Percentiles rank a stretch among this genome's conserved stretches.
These are phyloP conservation scores for Noctua comes DNA, from an alignment of 2,888 invertebrate species.

Conservation along the genomic window DNA sequence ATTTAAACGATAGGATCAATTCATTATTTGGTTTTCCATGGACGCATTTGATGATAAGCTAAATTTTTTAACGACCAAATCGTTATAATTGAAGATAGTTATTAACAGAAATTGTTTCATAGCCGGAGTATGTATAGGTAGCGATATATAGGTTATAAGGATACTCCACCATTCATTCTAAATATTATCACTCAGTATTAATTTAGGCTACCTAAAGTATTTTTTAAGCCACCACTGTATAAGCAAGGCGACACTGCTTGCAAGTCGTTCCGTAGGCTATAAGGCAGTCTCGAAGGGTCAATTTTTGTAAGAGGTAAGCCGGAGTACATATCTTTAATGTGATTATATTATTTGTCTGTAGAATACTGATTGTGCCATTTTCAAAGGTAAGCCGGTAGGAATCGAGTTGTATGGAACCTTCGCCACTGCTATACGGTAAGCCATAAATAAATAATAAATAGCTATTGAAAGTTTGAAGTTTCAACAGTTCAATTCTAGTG, in stretches of 20 bases:
- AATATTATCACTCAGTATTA: background rate
- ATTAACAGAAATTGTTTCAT: background rate
- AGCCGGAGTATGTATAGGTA: background rate
- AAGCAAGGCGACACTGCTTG: background rate
- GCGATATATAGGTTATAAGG: no score
- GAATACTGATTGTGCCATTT: no score
- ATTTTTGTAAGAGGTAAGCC: no score
- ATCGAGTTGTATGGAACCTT: no score
- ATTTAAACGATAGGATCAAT: conserved; percentile 17
- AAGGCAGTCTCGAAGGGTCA: no score
- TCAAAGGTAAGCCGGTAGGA: no score
- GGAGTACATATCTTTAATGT: no score
- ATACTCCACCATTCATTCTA: background rate
- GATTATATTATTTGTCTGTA: no score
- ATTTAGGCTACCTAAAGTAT: background rate
- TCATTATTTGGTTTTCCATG: conserved; percentile 6
- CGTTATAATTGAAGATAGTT: background rate
- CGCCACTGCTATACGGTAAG: no score
- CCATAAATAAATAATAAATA: no score
- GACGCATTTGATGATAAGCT: background rate
- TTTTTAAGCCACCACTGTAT: background rate
- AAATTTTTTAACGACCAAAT: background rate
- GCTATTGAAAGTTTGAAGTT: no score
- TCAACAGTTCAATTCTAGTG: background rate
- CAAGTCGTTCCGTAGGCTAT: background rate